Base-by-base conservation (phyloP, 2,113 vertebrate species). In the Podiceps cristatus region DNA sequence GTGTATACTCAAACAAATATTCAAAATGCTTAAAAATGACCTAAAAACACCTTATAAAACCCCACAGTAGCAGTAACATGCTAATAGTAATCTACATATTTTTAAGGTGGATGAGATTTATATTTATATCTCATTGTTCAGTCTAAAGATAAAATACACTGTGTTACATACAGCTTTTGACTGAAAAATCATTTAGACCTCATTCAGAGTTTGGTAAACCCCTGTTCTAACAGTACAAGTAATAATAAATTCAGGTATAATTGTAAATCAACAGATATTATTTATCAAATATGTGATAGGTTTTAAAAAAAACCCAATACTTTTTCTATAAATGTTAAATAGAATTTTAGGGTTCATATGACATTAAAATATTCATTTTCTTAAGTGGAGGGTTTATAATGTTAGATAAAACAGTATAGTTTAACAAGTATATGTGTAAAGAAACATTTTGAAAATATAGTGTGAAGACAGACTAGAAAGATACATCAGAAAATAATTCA, bases 261-360 rank as follows among this genome's bases (percentile, higher is more conserved):
- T 76, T 50, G 6, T 23, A 73, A 86, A 81, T 24, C 24, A 83
- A 50, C 5, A 59, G 4, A 11, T 31, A 6, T 1, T 1, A 23
- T 37, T 45, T n/a, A 44, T 47, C 3, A 3, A 44, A 63, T 4
- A 66, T 31, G 4, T 15, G 3, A n/a, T 2, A 42, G 1, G 2
- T 18, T 72, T 68, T 33, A 35, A 53, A 83, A 85, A 35, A 35
- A 69, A 44, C 50, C 0, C 2, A 28, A 0, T 33, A 2, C 37
- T 62, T 66, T 73, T 79, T 10, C 11, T 55, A 7, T n/a, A 66
- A 53, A 15, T 40, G 0, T 60, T 80, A 68, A 64, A n/a, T 12
- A 52, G 9, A 64, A 1, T 77, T 63, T 37, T 77, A 52, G 2
- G 2, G 7, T 23, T 66, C 9, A 37, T 42, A 74, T 20, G 31